A percentile compares a stretch with the other conserved stretches of the same genome.
These are phyloP conservation scores for Cantharis flavilabris DNA, from an alignment of 2,888 invertebrate species.

Conservation along the genomic window DNA sequence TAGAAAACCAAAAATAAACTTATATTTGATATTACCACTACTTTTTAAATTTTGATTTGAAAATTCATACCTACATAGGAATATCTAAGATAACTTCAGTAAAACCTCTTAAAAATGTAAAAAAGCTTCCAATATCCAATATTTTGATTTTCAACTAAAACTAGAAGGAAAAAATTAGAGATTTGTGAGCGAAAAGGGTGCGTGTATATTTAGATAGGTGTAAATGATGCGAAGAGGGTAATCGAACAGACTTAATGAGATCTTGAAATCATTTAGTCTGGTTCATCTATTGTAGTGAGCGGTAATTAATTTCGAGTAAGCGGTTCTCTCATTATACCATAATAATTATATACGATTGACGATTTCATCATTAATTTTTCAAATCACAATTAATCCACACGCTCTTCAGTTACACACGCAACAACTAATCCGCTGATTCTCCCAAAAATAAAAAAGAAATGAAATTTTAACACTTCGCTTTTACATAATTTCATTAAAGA, in stretches of 20 bases:
- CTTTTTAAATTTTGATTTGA: no score
- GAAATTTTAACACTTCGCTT: neutral
- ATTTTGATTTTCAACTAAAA: neutral
- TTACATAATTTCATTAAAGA: neutral
- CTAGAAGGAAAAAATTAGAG: neutral
- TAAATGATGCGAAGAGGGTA: constrained; percentile 19
- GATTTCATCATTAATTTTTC: neutral
- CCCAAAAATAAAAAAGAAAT: neutral
- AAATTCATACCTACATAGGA: no score
- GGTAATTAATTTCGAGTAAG: neutral
- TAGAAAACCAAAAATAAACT: no score
- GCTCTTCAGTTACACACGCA: neutral
- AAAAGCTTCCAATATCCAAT: neutral
- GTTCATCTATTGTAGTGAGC: constrained; percentile 16
- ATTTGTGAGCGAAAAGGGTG: neutral
- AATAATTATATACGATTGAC: neutral
- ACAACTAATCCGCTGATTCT: neutral
- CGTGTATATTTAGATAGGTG: constrained; percentile 12
- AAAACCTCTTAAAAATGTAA: neutral
- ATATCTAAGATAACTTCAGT: no score
- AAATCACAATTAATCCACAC: neutral
- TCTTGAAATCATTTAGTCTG: constrained; percentile 26
- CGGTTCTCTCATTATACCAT: neutral
- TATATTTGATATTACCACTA: no score
- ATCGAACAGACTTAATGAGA: constrained; percentile 28